Conservation (phyloP, 2,888 invertebrate genomes). For the Drosophila austrosaltans region DNA sequence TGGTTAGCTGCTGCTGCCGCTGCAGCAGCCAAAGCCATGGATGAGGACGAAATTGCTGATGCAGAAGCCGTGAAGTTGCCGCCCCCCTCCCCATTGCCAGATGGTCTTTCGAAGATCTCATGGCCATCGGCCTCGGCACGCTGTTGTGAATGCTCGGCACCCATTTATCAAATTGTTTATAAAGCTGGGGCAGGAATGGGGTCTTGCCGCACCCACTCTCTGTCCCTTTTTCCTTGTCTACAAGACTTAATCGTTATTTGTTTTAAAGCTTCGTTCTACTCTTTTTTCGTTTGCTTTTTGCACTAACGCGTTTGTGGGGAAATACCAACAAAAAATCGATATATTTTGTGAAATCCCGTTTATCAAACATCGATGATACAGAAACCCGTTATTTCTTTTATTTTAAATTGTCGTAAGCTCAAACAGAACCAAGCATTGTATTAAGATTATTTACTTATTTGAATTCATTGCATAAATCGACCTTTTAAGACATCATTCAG, state of each 20-base stretch:
- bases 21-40: slow-evolving; percentile 50
- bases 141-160: slow-evolving; percentile 87
- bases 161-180: slow-evolving; percentile 82
- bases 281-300: not conserved
- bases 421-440: no score
- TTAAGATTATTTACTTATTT: no score
- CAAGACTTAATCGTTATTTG: not conserved
- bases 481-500: no score
- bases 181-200: slow-evolving; percentile 1
- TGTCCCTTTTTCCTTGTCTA: not conserved
- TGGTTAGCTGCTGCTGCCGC: slow-evolving; percentile 68
- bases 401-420: no score
- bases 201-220: not conserved
- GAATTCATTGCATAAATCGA: no score
- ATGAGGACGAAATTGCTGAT: slow-evolving; percentile 11
- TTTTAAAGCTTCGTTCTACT: not conserved
- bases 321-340: not conserved
- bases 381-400: no score
- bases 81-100: slow-evolving; percentile 26
- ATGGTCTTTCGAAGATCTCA: slow-evolving; percentile 72
- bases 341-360: not conserved
- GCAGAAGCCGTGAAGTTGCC: slow-evolving; percentile 31
- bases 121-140: slow-evolving; percentile 77
- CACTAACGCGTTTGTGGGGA: not conserved
- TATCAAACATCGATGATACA: no score